phyloP scores from a whole-genome alignment of 2,113 vertebrate genomes.

The Helogale parvula region DNA sequence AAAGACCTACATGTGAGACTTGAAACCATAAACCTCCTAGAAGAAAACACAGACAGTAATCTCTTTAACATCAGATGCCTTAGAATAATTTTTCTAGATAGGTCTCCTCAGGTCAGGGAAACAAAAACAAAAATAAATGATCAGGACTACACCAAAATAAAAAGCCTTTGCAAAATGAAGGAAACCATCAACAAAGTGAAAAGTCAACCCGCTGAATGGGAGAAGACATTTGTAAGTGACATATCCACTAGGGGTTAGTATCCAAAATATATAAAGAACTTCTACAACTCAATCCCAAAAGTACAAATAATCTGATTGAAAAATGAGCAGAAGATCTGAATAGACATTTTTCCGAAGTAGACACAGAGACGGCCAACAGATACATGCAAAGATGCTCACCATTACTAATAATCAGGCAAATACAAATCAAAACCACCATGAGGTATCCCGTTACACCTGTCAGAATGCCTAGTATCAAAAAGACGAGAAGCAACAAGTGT shows the following conservation, averaged over 20 bases:
- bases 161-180: neutral
- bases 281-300: neutral
- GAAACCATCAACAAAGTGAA: neutral
- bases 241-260: neutral
- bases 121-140: neutral
- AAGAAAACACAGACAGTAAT: neutral
- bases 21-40: neutral
- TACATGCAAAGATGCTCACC: neutral
- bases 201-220: neutral
- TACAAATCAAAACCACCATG: neutral
- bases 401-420: neutral
- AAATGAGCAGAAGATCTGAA: neutral
- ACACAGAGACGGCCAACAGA: neutral
- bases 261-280: neutral
- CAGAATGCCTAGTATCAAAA: neutral
- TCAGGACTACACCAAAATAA: neutral
- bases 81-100: neutral
- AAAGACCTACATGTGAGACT: neutral
- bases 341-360: neutral
- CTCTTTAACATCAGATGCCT: neutral
- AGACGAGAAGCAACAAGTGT: neutral
- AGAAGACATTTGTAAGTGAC: neutral
- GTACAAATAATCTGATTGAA: neutral
- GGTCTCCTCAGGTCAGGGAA: neutral
- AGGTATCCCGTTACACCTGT: neutral